Percentiles rank a stretch among this genome's conserved stretches.
phyloP scores from a whole-genome alignment of 1,140 invertebrate genomes.

The Drosophila tsacasi region DNA sequence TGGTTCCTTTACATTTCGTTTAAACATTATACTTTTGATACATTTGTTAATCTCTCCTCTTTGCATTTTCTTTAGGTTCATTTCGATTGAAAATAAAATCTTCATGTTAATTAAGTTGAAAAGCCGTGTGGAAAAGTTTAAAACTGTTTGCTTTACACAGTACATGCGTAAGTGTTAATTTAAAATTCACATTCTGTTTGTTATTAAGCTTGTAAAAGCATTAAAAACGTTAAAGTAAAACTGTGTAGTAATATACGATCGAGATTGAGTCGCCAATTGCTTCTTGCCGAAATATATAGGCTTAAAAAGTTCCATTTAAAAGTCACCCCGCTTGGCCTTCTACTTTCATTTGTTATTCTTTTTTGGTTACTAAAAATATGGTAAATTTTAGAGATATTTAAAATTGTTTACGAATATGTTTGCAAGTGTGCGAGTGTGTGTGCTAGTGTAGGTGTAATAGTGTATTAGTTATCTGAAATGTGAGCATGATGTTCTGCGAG shows the following conservation, averaged over 20 bases:
- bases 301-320: conserved; percentile 71
- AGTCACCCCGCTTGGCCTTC: conserved; percentile 28
- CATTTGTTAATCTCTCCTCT: conserved; percentile 21
- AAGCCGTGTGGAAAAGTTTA: conserved; percentile 70
- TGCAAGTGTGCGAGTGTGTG: conserved; percentile 18
- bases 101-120: conserved; percentile 49
- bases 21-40: conserved; percentile 61
- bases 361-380: conserved; percentile 54
- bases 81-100: conserved; percentile 52
- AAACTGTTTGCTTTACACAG: conserved; percentile 49
- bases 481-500: conserved; percentile 39
- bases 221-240: conserved; percentile 82
- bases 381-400: conserved; percentile 59
- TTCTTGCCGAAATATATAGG: conserved; percentile 39
- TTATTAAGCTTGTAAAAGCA: conserved; percentile 75
- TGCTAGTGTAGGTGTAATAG: conserved; percentile 26
- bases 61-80: conserved; percentile 22
- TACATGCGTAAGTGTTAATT: conserved; percentile 39
- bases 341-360: conserved; percentile 25
- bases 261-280: conserved; percentile 63
- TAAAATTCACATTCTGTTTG: conserved; percentile 59
- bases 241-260: conserved; percentile 51
- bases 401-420: conserved; percentile 55
- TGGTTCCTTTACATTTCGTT: conserved; percentile 84
- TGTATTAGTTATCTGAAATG: conserved; percentile 36